Evolutionary conservation across 2,113 vertebrate genomes (phyloP).

Genomic region (Apistogramma diplotaenia): DNA sequence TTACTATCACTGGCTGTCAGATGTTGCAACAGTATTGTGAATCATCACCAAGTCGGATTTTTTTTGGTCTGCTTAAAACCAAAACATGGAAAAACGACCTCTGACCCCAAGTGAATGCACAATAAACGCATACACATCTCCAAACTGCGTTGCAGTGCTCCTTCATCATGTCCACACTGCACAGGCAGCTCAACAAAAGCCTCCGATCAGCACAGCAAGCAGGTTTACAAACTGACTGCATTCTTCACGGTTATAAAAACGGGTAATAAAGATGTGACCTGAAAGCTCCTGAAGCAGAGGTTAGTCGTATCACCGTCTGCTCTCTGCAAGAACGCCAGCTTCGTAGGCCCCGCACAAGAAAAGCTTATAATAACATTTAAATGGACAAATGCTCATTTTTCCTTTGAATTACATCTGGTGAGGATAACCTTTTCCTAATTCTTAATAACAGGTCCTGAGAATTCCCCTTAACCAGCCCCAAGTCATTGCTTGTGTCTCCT

Average conservation of each 20-base stretch:
- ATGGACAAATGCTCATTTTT: background rate
- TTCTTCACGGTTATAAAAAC: constrained; percentile 7
- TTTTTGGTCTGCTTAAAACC: background rate
- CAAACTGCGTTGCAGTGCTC: background rate
- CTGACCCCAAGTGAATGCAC: background rate
- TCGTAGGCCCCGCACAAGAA: background rate
- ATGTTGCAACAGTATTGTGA: background rate
- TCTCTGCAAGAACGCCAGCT: background rate
- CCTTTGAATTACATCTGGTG: background rate
- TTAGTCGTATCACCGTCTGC: constrained; percentile 4
- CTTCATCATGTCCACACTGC: background rate
- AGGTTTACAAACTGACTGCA: background rate
- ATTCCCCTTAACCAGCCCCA: background rate
- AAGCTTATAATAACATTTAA: background rate
- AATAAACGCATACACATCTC: background rate
- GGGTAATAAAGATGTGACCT: constrained; percentile 15
- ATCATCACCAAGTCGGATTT: background rate
- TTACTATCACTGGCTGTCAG: background rate
- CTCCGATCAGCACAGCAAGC: background rate
- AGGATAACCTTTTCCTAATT: background rate
- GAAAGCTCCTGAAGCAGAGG: background rate
- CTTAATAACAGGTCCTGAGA: background rate
- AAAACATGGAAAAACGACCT: background rate
- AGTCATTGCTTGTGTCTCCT: constrained; percentile 17
- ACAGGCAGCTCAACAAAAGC: background rate